Evolutionary conservation across 2,888 invertebrate genomes (phyloP), one percentile per base, ranked within the genome.

Genomic region (Trissolcus japonicus): DNA sequence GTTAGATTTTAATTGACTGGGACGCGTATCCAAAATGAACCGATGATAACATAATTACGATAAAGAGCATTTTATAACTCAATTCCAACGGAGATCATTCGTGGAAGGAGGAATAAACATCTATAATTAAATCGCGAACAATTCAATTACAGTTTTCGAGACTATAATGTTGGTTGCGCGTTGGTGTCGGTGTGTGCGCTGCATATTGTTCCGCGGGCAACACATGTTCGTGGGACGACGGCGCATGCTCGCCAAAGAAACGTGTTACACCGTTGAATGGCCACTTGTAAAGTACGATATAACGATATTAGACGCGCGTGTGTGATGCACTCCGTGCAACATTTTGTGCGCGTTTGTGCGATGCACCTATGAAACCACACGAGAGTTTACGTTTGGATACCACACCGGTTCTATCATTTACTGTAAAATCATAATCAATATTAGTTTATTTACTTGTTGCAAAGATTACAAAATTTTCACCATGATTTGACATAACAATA

Each of bases 251-350:
- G 50, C 65, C 57, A 59, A 77, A 76, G 65, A 73, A 62, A 65
- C 62, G 68, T 71, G 69, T 80, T 76, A 78, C 57, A 65, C 74
- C 71, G 65, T 67, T 76, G 78, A 74, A 79, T 79, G 69, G 74
- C 75, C 78, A 80, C 80, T 80, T 75, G 78, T 75, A 65, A 80
- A 80, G 74, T 74, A 74, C 79, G 68, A 75, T 76, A 65, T 76
- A 76, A 78, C 80, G 80, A 80, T 78, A 78, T 80, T 80, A 80
- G 78, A 71, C 72, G 74, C 74, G 62, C 62, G 69, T 51, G 19
- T 76, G 51, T 56, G 71, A 71, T 55, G 61, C 60, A 55, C 59
- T 68, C 53, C 62, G 54, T 9, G 9, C 11, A 35, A 9, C 35
- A 35, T 35, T 35, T 35, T 35, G 35, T 11, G 25, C 25, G 25